Evolutionary conservation across 2,113 vertebrate genomes (phyloP), one percentile per base, ranked within the genome.

Genomic region (Kryptolebias marmoratus): DNA sequence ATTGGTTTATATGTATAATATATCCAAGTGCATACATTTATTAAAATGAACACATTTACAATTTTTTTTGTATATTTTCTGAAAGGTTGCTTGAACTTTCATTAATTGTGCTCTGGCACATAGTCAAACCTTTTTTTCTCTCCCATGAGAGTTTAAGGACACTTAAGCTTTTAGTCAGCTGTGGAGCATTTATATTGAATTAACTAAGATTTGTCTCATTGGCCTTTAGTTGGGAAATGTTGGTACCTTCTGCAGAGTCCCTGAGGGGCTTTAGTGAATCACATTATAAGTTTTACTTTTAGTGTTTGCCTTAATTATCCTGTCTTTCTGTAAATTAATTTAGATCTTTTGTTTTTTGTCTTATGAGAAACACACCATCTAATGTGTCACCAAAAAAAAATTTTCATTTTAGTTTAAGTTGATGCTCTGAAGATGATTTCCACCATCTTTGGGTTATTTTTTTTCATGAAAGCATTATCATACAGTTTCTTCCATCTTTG

Each of bases 151-250:
- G 78, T 75, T 75, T 85, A 79, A 87, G 78, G 68, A 65, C 74
- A 68, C 77, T 73, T 75, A 79, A 74, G 82, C 64, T 83, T 68
- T 77, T 82, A 75, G 57, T 80, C 71, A 75, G 70, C 71, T 77
- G 72, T n/a, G 31, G 54, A 77, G 72, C 63, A 76, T 81, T 88
- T 69, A 75, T 64, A 83, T 79, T 55, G 75, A 86, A 85, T 79
- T 85, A 85, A 86, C 80, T 66, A 52, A 85, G 82, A 81, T 90
- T 83, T 82, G 77, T 66, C 82, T 87, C 64, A 86, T 85, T 77
- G 81, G 67, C 86, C 78, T 84, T 80, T 84, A 71, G 60, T 78
- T 72, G 50, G 44, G 61, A 79, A 81, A 79, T 68, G 67, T 47
- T 79, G 59, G 53, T 64, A 80, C 50, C 75, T 75, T 53, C 64